Evolutionary conservation across 2,888 invertebrate species (phyloP).

Genomic region (Eubasilissa splendida): DNA sequence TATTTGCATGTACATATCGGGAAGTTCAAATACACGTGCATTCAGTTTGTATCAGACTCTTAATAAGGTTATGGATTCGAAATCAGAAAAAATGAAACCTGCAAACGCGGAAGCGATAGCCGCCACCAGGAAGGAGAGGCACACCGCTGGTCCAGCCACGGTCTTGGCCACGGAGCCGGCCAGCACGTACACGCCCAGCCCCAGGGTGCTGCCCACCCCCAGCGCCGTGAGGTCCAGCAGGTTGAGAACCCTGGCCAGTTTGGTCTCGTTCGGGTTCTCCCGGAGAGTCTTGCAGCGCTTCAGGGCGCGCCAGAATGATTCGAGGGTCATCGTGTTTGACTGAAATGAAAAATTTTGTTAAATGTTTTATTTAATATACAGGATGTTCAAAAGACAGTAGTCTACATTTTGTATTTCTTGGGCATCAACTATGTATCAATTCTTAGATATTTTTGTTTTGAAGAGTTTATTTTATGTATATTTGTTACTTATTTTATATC

Average conservation of each 20-base stretch:
- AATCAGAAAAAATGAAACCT: slow-evolving; percentile 68
- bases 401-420: no score
- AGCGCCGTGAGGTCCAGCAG: slow-evolving; percentile 88
- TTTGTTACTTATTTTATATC: no score
- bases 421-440: no score
- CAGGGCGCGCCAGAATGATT: slow-evolving; percentile 61
- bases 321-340: slow-evolving; percentile 60
- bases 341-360: background rate
- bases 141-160: slow-evolving; percentile 89
- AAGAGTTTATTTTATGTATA: no score
- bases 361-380: no score
- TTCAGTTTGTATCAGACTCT: no score
- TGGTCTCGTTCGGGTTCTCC: slow-evolving; percentile 64
- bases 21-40: no score
- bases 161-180: slow-evolving; percentile 88
- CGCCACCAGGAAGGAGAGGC: slow-evolving; percentile 88
- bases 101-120: slow-evolving; percentile 92
- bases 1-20: no score
- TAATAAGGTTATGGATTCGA: background rate
- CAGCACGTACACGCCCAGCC: slow-evolving; percentile 92
- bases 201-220: slow-evolving; percentile 87
- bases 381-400: no score
- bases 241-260: slow-evolving; percentile 81
- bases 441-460: no score
- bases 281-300: slow-evolving; percentile 67